phyloP scores from a whole-genome alignment of 2,797 vertebrate genomes.

The Diglossa cyanea region DNA sequence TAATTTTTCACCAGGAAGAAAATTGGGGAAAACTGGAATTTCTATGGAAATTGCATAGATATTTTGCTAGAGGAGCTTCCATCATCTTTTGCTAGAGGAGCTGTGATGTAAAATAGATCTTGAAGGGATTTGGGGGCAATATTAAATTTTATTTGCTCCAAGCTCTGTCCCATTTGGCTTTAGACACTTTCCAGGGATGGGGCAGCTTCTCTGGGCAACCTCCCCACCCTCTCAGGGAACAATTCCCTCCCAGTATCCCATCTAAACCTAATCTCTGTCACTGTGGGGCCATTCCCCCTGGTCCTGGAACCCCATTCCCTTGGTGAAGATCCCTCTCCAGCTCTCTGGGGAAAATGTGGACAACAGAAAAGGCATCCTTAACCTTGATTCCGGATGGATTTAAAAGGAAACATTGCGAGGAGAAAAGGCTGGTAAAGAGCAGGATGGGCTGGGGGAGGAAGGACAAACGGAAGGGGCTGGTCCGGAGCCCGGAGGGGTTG shows the following conservation, averaged over 20 bases:
- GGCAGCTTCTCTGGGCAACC: background rate
- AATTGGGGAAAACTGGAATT: background rate
- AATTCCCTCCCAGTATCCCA: background rate
- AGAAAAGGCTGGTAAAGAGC: too few species aligned
- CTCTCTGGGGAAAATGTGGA: background rate
- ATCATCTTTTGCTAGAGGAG: background rate
- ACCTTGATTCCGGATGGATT: background rate
- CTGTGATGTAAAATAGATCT: background rate
- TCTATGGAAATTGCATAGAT: background rate
- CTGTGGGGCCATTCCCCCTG: background rate
- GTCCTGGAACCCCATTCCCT: too few species aligned
- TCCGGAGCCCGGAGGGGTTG: accelerated
- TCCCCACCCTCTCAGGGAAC: accelerated
- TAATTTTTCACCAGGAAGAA: background rate
- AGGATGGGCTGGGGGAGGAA: background rate
- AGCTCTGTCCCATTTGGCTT: accelerated
- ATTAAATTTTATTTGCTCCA: background rate
- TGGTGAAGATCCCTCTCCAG: background rate
- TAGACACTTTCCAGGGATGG: background rate
- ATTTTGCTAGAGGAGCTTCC: background rate
- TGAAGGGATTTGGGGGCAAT: background rate
- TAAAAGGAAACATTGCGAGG: accelerated
- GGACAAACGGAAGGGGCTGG: background rate
- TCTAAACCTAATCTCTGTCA: background rate
- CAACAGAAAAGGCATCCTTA: accelerated